Percentiles rank a stretch among this genome's conserved stretches.
Conservation (phyloP, 2,888 invertebrate genomes). For the Macaria liturata region DNA sequence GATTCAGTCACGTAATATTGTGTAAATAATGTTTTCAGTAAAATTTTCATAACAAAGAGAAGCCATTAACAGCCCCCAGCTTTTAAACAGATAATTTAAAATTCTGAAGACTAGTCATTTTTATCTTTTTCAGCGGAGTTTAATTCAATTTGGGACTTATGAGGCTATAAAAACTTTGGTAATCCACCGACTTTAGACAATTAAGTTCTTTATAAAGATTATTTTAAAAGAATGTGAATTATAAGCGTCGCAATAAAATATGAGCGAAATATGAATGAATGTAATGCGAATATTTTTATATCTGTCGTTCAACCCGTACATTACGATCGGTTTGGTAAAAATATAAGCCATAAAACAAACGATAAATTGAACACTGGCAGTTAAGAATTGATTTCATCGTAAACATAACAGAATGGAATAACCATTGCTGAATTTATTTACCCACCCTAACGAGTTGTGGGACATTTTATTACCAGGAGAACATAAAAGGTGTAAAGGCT, state of each 20-base stretch:
- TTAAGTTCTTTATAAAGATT: too few relatives aligned
- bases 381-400: slow-evolving; percentile 49
- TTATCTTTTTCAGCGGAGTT: background rate
- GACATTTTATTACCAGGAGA: slow-evolving; percentile 49
- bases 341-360: slow-evolving; percentile 42
- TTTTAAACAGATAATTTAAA: slow-evolving; percentile 25
- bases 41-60: background rate
- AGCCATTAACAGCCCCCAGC: slow-evolving; percentile 27
- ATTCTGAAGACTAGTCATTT: too few relatives aligned
- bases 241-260: too few relatives aligned
- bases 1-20: slow-evolving; percentile 6
- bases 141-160: background rate
- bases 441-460: slow-evolving; percentile 44
- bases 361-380: slow-evolving; percentile 45
- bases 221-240: too few relatives aligned
- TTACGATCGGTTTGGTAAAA: slow-evolving; percentile 27
- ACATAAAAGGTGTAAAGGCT: slow-evolving; percentile 50
- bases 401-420: slow-evolving; percentile 50
- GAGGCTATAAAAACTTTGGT: background rate
- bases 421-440: slow-evolving; percentile 49
- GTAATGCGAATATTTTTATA: slow-evolving; percentile 16
- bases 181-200: background rate
- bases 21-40: background rate
- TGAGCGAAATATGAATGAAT: background rate
- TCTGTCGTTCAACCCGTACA: slow-evolving; percentile 1